A percentile compares a stretch with the other conserved stretches of the same genome.
phyloP scores from a whole-genome alignment of 23 tunicate species.

The Diplosoma virens region DNA sequence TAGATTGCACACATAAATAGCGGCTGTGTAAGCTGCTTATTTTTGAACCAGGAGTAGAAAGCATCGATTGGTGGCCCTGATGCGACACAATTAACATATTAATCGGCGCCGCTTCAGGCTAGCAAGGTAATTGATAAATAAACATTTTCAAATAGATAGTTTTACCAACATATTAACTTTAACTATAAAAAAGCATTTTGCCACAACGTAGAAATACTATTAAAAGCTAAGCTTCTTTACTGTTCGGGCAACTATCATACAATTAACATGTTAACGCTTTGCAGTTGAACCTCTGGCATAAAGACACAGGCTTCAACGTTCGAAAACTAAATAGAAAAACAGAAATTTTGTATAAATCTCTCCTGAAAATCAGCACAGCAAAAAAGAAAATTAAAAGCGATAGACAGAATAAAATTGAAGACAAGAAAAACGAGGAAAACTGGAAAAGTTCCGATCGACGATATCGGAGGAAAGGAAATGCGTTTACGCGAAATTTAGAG shows the following conservation, averaged over 20 bases:
- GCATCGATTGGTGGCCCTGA: too few relatives aligned
- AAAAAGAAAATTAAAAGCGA: conserved; percentile 58
- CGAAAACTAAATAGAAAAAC: conserved; percentile 38
- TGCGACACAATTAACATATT: too few relatives aligned
- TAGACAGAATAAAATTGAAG: conserved; percentile 21
- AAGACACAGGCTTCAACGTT: conserved; percentile 51
- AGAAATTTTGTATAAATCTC: conserved; percentile 50
- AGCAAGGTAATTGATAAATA: too few relatives aligned
- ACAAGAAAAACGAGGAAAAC: conserved; percentile 1
- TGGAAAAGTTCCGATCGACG: conserved; percentile 54
- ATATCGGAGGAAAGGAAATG: conserved; percentile 8
- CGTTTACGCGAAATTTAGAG: not conserved
- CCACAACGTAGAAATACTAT: too few relatives aligned
- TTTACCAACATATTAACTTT: too few relatives aligned
- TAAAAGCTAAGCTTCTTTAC: too few relatives aligned
- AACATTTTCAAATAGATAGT: too few relatives aligned
- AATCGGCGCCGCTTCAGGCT: too few relatives aligned
- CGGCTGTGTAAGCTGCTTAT: too few relatives aligned
- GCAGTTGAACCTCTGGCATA: conserved; percentile 80
- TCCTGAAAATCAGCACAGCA: conserved; percentile 57
- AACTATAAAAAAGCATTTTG: too few relatives aligned
- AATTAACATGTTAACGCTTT: not conserved
- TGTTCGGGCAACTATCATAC: not conserved
- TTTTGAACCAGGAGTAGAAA: too few relatives aligned
- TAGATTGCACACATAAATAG: too few relatives aligned